Evolutionary conservation across 2,113 vertebrate genomes (phyloP).

Genomic region (Engraulis encrasicolus): DNA sequence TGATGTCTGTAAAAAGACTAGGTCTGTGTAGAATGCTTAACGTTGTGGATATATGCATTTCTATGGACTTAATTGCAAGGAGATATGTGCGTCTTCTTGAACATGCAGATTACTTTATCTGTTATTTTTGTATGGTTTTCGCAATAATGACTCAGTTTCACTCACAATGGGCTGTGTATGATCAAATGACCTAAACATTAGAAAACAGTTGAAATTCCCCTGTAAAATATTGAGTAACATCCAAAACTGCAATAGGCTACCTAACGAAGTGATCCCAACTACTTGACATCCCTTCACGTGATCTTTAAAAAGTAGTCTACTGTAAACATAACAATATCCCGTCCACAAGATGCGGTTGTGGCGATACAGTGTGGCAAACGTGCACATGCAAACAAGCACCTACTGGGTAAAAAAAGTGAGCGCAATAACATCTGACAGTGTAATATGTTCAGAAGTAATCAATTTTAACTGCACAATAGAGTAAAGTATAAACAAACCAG

Average conservation of each 20-base stretch:
- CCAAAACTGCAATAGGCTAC: constrained; percentile 32
- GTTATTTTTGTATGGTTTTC: not conserved
- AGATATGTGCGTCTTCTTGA: not conserved
- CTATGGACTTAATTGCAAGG: not conserved
- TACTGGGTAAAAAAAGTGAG: not conserved
- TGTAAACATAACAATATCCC: constrained; percentile 63
- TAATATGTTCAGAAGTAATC: constrained; percentile 3
- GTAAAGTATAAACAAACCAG: not conserved
- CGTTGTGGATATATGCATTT: not conserved
- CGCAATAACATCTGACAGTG: constrained; percentile 1
- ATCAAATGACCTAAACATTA: constrained; percentile 56
- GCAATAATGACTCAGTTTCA: too few relatives aligned
- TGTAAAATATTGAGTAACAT: constrained; percentile 69
- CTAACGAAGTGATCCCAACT: too few relatives aligned
- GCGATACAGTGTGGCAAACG: constrained; percentile 42
- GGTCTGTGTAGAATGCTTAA: not conserved
- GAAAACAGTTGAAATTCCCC: too few relatives aligned
- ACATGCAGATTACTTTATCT: not conserved
- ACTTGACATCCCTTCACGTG: constrained; percentile 41
- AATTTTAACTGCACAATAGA: not conserved
- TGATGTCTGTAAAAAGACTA: not conserved
- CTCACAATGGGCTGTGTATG: not conserved
- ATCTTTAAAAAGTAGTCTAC: not conserved
- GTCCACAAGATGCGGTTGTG: constrained; percentile 63
- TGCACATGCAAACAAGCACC: not conserved